These are phyloP conservation scores for Drosophila serrata DNA, from an alignment of 1,140 invertebrate genomes.

Conservation along the genomic window DNA sequence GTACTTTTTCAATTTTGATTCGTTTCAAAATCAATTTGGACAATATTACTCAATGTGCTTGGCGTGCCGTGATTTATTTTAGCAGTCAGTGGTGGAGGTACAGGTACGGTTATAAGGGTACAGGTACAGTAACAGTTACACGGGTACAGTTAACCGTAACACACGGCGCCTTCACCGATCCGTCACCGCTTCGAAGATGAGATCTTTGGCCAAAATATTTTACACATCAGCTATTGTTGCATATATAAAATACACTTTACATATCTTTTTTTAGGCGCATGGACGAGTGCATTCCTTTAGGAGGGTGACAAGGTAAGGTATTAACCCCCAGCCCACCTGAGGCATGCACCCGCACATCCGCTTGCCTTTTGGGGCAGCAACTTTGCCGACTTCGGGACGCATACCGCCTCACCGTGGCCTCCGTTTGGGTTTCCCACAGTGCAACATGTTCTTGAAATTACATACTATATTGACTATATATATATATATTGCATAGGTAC, in stretches of 20 bases:
- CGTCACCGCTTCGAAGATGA: slow-evolving; percentile 10
- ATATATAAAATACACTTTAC: neutral
- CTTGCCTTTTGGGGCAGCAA: slow-evolving; percentile 31
- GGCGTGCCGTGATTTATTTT: slow-evolving; percentile 13
- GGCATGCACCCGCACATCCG: slow-evolving; percentile 20
- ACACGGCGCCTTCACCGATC: slow-evolving; percentile 3
- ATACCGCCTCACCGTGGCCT: slow-evolving; percentile 83
- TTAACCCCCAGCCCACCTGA: neutral
- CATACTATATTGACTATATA: slow-evolving; percentile 16
- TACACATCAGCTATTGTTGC: slow-evolving; percentile 68
- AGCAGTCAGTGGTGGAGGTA: slow-evolving; percentile 31
- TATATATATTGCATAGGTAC: slow-evolving; percentile 30
- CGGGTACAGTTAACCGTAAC: slow-evolving; percentile 3
- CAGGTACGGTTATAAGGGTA: slow-evolving; percentile 21
- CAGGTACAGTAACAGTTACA: slow-evolving; percentile 7
- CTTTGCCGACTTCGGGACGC: slow-evolving; percentile 64
- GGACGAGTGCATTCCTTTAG: slow-evolving; percentile 10
- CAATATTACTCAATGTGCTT: slow-evolving; percentile 8
- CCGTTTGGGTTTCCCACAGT: slow-evolving; percentile 32
- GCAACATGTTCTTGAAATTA: slow-evolving; percentile 22
- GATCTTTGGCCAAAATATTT: slow-evolving; percentile 84
- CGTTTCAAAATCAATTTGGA: neutral
- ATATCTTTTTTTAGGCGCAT: neutral
- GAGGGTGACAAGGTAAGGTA: too few species aligned
- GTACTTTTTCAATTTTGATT: slow-evolving; percentile 8